Conservation (phyloP, 2,113 vertebrate genomes). For the Gyps fulvus region DNA sequence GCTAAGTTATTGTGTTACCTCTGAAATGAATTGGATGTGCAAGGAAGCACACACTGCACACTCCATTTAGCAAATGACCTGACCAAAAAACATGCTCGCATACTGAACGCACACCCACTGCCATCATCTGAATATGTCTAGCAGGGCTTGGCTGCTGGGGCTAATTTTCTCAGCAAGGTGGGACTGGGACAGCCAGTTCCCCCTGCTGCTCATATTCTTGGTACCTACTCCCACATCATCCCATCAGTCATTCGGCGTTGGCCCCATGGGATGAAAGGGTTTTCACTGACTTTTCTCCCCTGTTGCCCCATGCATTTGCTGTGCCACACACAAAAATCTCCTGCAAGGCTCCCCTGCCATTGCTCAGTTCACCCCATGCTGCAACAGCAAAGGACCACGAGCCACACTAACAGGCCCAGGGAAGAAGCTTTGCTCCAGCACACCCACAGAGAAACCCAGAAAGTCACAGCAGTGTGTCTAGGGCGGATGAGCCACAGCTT, state of each 20-base stretch:
- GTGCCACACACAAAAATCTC: not conserved
- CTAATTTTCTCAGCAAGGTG: not conserved
- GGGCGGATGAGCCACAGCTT: not conserved
- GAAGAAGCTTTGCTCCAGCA: not conserved
- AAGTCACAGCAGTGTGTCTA: not conserved
- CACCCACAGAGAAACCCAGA: not conserved
- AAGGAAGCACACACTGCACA: not conserved
- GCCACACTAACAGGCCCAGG: not conserved
- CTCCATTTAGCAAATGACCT: not conserved
- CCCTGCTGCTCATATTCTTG: accelerated
- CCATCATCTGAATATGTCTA: accelerated
- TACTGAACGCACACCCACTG: not conserved
- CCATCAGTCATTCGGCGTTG: not conserved
- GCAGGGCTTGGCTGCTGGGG: not conserved
- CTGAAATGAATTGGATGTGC: not conserved
- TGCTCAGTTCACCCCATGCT: not conserved
- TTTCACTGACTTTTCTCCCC: not conserved
- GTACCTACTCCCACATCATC: not conserved
- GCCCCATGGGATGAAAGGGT: not conserved
- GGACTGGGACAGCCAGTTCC: not conserved
- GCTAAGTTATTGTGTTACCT: not conserved
- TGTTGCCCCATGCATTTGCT: not conserved
- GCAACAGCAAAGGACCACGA: not conserved
- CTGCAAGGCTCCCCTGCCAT: not conserved
- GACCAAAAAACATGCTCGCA: accelerated